These are phyloP conservation scores for Cynodonichthys magdalenae DNA, from an alignment of 2,797 vertebrate genomes.

Conservation along the genomic window DNA sequence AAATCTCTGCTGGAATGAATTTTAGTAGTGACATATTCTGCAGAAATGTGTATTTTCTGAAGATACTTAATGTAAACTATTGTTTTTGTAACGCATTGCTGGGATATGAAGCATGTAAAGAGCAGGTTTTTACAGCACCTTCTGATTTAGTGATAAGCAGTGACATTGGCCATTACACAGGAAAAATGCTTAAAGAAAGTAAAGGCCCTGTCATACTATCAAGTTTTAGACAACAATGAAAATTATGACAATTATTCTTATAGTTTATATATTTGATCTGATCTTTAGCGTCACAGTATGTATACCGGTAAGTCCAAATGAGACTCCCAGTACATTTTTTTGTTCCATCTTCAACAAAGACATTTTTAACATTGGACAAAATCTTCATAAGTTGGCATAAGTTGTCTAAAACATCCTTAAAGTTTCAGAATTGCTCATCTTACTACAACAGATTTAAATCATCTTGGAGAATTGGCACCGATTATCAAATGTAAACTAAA, in stretches of 20 bases:
- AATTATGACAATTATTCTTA: no score
- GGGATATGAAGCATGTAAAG: conserved; percentile 39
- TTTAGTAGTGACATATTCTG: conserved; percentile 36
- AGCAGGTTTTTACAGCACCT: neutral
- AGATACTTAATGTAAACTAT: conserved; percentile 60
- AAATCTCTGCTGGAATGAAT: conserved; percentile 54
- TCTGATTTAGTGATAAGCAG: conserved; percentile 8
- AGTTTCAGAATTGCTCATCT: no score
- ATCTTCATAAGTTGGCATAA: no score
- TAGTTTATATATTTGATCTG: no score
- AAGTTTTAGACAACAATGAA: no score
- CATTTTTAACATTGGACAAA: no score
- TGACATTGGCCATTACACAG: conserved; percentile 20
- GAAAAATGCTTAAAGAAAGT: neutral
- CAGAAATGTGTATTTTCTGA: conserved; percentile 33
- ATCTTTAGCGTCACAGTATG: no score
- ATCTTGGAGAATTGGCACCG: conserved; percentile 30
- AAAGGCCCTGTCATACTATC: no score
- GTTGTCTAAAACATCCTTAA: no score
- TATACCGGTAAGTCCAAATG: no score
- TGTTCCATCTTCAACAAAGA: no score
- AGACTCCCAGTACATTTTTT: no score
- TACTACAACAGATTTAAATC: conserved; percentile 17
- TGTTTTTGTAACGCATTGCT: conserved; percentile 55
- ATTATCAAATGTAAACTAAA: conserved; percentile 54